These are phyloP conservation scores for Turritopsis rubra DNA, from an alignment of 30 jellyfish, hydroid and myxozoan genomes.

Conservation along the genomic window DNA sequence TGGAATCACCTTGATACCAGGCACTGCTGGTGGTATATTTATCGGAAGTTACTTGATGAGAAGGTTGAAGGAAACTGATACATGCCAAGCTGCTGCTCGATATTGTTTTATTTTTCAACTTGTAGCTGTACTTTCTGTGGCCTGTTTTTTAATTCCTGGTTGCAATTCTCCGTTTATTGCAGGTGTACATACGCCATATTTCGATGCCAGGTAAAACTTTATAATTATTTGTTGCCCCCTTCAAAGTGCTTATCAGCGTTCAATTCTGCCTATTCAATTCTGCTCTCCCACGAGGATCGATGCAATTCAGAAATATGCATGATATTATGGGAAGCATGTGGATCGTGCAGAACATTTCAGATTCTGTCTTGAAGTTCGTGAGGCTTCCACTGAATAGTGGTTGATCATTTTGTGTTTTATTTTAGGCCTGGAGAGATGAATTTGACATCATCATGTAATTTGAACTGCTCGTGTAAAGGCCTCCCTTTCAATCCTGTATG, in stretches of 20 bases:
- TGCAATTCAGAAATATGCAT: too few species aligned
- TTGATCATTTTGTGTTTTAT: too few species aligned
- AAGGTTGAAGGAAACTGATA: conserved; percentile 57
- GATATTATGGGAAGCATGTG: too few species aligned
- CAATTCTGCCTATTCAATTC: too few species aligned
- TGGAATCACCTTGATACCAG: conserved; percentile 90
- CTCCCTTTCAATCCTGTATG: conserved; percentile 84
- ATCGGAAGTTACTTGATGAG: conserved; percentile 86
- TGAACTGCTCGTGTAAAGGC: conserved; percentile 66
- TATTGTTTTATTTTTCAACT: conserved; percentile 89
- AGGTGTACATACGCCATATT: conserved; percentile 75
- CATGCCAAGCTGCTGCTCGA: conserved; percentile 86
- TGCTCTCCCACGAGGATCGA: too few species aligned
- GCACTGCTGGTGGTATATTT: conserved; percentile 95
- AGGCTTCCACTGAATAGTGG: too few species aligned
- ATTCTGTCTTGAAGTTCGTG: too few species aligned
- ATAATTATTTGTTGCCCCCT: too few species aligned
- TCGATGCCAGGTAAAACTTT: conserved; percentile 21
- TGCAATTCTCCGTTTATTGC: conserved; percentile 84
- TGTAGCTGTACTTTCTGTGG: conserved; percentile 76
- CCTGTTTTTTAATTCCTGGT: conserved; percentile 87
- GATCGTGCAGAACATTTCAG: too few species aligned
- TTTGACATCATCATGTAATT: conserved; percentile 80
- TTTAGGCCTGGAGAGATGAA: conserved; percentile 16
- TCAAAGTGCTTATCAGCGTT: too few species aligned